A percentile compares a stretch with the other conserved stretches of the same genome.
Conservation (phyloP, 37 sponge, comb jelly and placozoan species). For the Amphimedon queenslandica region DNA sequence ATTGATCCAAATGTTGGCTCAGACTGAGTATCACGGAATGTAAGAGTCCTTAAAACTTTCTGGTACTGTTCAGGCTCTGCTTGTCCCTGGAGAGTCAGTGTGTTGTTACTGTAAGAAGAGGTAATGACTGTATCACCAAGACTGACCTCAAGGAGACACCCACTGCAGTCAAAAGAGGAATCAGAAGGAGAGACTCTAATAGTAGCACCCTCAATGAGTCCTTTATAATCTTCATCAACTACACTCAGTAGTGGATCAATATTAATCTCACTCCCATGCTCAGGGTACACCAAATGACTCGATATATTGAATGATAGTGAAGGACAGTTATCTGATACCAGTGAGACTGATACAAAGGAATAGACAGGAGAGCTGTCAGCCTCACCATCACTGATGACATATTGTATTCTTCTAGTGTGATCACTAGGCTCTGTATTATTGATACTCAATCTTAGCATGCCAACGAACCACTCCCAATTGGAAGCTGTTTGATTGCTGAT, state of each 20-base stretch:
- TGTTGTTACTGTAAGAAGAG: background rate
- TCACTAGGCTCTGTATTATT: slow-evolving; percentile 62
- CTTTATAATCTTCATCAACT: slow-evolving; percentile 35
- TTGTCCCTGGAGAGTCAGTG: slow-evolving; percentile 39
- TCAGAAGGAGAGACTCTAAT: slow-evolving; percentile 12
- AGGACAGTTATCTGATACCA: slow-evolving; percentile 69
- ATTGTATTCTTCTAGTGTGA: slow-evolving; percentile 46
- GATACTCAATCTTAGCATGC: slow-evolving; percentile 41
- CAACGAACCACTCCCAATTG: slow-evolving; percentile 49
- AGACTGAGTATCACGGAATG: slow-evolving; percentile 25
- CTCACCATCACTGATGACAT: slow-evolving; percentile 35
- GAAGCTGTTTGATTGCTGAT: slow-evolving; percentile 18
- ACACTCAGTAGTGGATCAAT: slow-evolving; percentile 19
- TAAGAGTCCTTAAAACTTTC: slow-evolving; percentile 31
- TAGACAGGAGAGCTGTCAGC: slow-evolving; percentile 27
- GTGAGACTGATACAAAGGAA: slow-evolving; percentile 25
- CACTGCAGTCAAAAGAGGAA: slow-evolving; percentile 6
- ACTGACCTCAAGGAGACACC: slow-evolving; percentile 9
- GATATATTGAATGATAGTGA: slow-evolving; percentile 12
- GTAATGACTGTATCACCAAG: background rate
- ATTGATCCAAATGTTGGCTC: slow-evolving; percentile 41
- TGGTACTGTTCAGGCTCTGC: slow-evolving; percentile 38
- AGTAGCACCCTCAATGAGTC: slow-evolving; percentile 6
- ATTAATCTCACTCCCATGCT: slow-evolving; percentile 11
- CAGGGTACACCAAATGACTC: slow-evolving; percentile 37